Evolutionary conservation across 1,140 invertebrate genomes (phyloP), one percentile per base, ranked within the genome.

Genomic region (Drosophila sp.): DNA sequence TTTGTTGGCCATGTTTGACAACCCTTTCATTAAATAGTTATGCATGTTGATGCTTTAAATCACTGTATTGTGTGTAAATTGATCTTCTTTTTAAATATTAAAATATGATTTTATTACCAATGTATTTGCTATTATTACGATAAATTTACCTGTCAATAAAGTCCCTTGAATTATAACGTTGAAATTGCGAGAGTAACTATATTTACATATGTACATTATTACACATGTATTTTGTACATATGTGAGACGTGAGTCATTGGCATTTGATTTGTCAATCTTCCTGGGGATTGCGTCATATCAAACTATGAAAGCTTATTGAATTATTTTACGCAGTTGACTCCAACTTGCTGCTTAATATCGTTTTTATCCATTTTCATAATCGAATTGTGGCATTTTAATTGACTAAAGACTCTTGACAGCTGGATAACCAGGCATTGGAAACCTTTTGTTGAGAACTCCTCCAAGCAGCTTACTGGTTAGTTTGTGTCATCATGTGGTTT

Each of bases 61-160:
- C 45, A 34, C 53, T 64, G 69, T 80, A 70, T 48, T 50, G 50
- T 72, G 48, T 75, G 54, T 50, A 25, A 64, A 72, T 76, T 63
- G 67, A 80, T 83, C 64, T 67, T 83, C 21, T 83, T 65, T 59
- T 50, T 73, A 73, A 64, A 41, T 67, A 81, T 72, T 51, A 7
- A 58, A 58, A 56, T 59, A 80, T 84, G 67, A 86, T 70, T 84
- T 86, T 84, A 76, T 76, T 72, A 70, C 41, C 51, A 58, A 46
- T 78, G 58, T 77, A 71, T 54, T 53, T 53, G 69, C 40, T 70
- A 63, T 58, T 70, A 67, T 71, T 70, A 67, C 14, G 34, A 75
- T 79, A 38, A 25, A 36, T 51, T 16, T 57, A 27, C 32, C 32
- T 58, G 43, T 79, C 59, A 86, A 86, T 84, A 84, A 84, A 84